Percentiles rank a stretch among this genome's conserved stretches.
Evolutionary conservation across 2,113 vertebrate species (phyloP).

Genomic region (Stomatorhinus ivindoensis): DNA sequence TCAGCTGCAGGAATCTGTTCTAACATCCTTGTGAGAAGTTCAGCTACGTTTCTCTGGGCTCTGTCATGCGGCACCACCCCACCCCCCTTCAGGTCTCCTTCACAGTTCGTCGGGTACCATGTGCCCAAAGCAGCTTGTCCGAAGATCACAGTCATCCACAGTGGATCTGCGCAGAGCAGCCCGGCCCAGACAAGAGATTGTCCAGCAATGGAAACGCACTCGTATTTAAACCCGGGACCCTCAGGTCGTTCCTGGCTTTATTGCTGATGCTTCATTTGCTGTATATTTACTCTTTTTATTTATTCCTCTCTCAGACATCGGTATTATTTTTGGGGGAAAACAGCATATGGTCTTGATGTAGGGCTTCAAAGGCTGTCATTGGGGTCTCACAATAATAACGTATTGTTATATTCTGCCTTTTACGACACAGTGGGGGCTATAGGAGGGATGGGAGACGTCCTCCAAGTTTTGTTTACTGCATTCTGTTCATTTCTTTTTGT

Average conservation of each 20-base stretch:
- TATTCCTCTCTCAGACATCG: background rate
- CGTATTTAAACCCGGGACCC: background rate
- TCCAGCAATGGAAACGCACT: background rate
- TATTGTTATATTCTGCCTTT: background rate
- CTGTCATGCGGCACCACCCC: background rate
- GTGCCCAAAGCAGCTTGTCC: background rate
- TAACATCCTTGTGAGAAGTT: background rate
- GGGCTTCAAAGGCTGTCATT: background rate
- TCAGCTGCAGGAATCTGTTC: background rate
- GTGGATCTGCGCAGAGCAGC: background rate
- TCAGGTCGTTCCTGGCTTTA: background rate
- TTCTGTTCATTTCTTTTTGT: background rate
- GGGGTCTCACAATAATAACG: background rate
- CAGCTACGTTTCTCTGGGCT: background rate
- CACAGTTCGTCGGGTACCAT: background rate
- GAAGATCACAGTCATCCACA: background rate
- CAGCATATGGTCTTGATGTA: background rate
- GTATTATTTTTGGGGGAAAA: background rate
- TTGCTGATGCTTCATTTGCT: background rate
- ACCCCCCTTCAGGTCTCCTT: background rate
- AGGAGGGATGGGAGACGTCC: background rate
- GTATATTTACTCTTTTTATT: background rate
- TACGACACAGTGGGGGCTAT: background rate
- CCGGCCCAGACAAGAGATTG: background rate
- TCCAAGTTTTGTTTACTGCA: background rate